Conservation (phyloP, 2,113 vertebrate genomes). For the Gadus macrocephalus region DNA sequence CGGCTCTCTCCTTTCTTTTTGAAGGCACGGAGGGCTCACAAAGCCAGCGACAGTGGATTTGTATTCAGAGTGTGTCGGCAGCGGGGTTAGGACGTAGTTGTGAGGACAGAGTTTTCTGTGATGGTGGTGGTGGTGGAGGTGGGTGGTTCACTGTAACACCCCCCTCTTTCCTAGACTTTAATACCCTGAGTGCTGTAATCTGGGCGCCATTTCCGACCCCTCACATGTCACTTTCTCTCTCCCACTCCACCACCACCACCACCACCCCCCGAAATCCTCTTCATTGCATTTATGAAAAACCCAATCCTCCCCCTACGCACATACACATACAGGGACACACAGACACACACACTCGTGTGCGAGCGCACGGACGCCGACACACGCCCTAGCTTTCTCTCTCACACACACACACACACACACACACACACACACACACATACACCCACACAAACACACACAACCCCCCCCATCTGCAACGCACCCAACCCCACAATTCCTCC, state of each 20-base stretch:
- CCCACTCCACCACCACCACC: slow-evolving; percentile 24
- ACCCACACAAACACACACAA: slow-evolving; percentile 9
- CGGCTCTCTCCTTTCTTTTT: no score
- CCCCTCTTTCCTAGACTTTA: slow-evolving; percentile 48
- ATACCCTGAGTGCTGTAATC: slow-evolving; percentile 68
- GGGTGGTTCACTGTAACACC: no score
- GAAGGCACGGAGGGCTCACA: not conserved
- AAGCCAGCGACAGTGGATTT: slow-evolving; percentile 6
- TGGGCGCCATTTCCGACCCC: slow-evolving; percentile 54
- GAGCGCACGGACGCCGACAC: not conserved
- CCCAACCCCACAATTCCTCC: not conserved
- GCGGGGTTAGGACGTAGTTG: slow-evolving; percentile 2
- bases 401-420: not conserved
- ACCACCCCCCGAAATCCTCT: slow-evolving; percentile 49
- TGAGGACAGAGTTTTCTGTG: no score
- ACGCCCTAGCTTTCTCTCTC: not conserved
- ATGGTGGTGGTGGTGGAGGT: no score
- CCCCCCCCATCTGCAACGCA: not conserved
- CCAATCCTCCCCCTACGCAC: not conserved
- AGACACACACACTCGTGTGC: not conserved
- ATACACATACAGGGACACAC: not conserved
- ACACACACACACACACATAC: not conserved
- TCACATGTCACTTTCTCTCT: slow-evolving; percentile 37
- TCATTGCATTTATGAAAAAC: slow-evolving; percentile 44
- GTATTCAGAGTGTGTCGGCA: slow-evolving; percentile 29